phyloP scores from a whole-genome alignment of 2,888 invertebrate genomes.

The Aleiodes alternator region DNA sequence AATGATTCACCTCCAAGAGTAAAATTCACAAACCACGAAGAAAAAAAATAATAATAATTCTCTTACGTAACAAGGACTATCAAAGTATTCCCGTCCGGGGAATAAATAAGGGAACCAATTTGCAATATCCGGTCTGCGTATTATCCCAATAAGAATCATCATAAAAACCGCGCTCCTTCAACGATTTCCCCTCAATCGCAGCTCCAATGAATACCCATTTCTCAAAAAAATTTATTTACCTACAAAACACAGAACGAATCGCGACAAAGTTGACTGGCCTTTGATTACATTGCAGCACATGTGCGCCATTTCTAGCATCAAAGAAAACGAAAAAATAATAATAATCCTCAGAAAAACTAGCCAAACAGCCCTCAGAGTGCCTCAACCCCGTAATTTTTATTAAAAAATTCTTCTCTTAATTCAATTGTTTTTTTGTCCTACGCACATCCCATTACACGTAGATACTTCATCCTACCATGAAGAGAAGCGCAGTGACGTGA shows the following conservation, averaged over 20 bases:
- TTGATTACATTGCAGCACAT: slow-evolving; percentile 61
- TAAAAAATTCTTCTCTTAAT: slow-evolving; percentile 41
- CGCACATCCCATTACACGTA: slow-evolving; percentile 46
- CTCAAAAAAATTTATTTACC: slow-evolving; percentile 3
- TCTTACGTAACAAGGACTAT: neutral
- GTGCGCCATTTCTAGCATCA: slow-evolving; percentile 28
- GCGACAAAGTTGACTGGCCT: slow-evolving; percentile 56
- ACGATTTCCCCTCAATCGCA: neutral
- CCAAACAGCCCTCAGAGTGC: slow-evolving; percentile 56
- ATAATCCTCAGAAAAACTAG: slow-evolving; percentile 61
- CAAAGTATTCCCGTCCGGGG: slow-evolving; percentile 10
- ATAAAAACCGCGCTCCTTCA: neutral
- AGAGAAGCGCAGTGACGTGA: slow-evolving; percentile 45
- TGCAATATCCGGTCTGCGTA: slow-evolving; percentile 7
- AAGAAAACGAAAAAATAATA: slow-evolving; percentile 24
- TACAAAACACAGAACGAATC: slow-evolving; percentile 18
- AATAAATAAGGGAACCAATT: neutral
- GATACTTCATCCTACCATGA: slow-evolving; percentile 41
- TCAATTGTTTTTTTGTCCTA: slow-evolving; percentile 38
- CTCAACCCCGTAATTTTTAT: slow-evolving; percentile 30
- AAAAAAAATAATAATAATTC: neutral
- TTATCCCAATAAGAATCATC: slow-evolving; percentile 13
- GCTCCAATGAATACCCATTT: neutral
- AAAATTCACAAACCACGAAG: slow-evolving; percentile 17
- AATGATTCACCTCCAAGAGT: neutral